These are phyloP conservation scores for Dynastes maya DNA, from an alignment of 2,888 invertebrate genomes.

Conservation along the genomic window DNA sequence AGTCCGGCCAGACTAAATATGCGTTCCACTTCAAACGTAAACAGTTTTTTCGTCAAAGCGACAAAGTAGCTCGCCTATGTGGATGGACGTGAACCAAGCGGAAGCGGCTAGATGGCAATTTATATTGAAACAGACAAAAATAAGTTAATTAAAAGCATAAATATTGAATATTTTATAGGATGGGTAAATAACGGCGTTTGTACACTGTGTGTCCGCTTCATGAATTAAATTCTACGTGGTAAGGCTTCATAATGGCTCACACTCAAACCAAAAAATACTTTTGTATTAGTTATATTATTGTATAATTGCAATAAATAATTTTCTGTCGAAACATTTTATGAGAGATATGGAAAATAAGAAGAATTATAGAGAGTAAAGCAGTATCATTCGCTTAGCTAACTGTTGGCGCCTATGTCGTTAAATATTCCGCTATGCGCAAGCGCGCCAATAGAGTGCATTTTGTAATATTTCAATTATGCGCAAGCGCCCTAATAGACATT, in stretches of 20 bases:
- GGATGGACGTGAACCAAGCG: not conserved
- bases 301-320: too few relatives aligned
- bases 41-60: constrained; percentile 26
- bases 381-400: too few relatives aligned
- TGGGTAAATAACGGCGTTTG: not conserved
- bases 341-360: too few relatives aligned
- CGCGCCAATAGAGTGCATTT: too few relatives aligned
- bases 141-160: constrained; percentile 9
- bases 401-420: too few relatives aligned
- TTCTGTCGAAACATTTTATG: too few relatives aligned
- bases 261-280: too few relatives aligned
- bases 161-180: constrained; percentile 6
- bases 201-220: not conserved
- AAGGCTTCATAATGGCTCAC: not conserved
- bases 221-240: not conserved
- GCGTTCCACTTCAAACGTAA: constrained; percentile 23
- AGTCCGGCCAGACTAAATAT: constrained; percentile 42
- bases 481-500: too few relatives aligned
- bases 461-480: too few relatives aligned
- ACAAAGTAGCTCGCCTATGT: not conserved
- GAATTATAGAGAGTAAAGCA: too few relatives aligned
- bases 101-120: not conserved
- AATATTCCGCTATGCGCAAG: too few relatives aligned
- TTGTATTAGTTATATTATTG: too few relatives aligned
- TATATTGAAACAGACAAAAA: constrained; percentile 6